Evolutionary conservation across 2,797 vertebrate genomes (phyloP).

Genomic region (Clarias laeviceps): DNA sequence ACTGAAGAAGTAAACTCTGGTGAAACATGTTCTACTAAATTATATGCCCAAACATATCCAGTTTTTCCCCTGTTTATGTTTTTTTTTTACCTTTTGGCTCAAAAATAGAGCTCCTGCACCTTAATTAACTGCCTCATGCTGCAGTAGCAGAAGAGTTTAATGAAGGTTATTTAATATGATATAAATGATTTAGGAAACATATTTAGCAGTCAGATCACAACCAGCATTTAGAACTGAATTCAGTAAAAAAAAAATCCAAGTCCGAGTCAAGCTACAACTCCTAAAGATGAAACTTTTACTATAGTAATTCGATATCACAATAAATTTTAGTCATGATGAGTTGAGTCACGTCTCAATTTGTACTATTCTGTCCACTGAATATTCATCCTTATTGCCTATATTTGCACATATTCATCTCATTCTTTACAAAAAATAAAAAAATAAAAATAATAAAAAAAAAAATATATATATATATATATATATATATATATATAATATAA

Average conservation of each 20-base stretch:
- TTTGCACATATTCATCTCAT: no score
- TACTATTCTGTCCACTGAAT: no score
- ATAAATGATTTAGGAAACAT: neutral
- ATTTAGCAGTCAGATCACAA: neutral
- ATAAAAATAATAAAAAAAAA: no score
- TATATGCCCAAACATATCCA: neutral
- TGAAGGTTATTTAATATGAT: neutral
- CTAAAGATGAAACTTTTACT: neutral
- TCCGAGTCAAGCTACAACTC: neutral
- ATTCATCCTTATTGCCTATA: no score
- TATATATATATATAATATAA: no score
- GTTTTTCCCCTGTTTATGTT: neutral
- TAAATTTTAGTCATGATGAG: neutral
- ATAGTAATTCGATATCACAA: neutral
- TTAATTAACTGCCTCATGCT: neutral
- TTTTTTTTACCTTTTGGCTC: neutral
- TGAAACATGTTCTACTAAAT: no score
- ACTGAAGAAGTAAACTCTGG: neutral
- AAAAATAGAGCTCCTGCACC: neutral
- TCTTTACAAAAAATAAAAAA: no score
- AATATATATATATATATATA: no score
- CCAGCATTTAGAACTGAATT: neutral
- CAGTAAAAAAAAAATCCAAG: no score
- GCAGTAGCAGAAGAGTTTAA: neutral
- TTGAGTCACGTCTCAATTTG: no score